Conservation (phyloP, 2,888 invertebrate species). For the Lagria hirta region DNA sequence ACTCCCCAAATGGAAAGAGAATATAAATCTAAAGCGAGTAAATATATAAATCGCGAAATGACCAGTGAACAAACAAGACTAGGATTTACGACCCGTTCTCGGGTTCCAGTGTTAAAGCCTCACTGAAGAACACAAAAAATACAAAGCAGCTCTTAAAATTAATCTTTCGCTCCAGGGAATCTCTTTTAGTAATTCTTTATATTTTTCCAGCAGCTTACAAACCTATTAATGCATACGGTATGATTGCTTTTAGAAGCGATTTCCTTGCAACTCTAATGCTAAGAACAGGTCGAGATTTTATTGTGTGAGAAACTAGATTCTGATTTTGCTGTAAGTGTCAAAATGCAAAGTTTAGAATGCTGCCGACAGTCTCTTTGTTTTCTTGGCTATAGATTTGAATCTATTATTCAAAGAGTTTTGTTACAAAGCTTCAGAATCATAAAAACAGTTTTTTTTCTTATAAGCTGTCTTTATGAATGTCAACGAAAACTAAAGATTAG, state of each 20-base stretch:
- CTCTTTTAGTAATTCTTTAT: slow-evolving; percentile 30
- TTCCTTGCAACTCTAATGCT: slow-evolving; percentile 11
- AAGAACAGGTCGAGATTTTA: slow-evolving; percentile 9
- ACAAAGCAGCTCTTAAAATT: slow-evolving; percentile 38
- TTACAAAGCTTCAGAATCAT: no score
- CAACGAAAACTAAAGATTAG: no score
- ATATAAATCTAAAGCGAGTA: slow-evolving; percentile 40
- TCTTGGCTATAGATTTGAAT: no score
- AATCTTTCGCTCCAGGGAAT: slow-evolving; percentile 37
- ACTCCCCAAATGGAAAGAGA: slow-evolving; percentile 38
- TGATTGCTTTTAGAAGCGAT: slow-evolving; percentile 14
- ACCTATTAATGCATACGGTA: slow-evolving; percentile 32
- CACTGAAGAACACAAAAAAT: slow-evolving; percentile 32
- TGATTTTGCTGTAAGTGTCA: no score
- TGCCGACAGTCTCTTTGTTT: no score
- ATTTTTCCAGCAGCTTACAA: slow-evolving; percentile 24
- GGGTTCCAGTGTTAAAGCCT: slow-evolving; percentile 33
- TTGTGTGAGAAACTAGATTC: no score
- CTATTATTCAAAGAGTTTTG: no score
- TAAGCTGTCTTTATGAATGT: no score
- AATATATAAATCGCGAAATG: slow-evolving; percentile 48
- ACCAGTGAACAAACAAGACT: slow-evolving; percentile 45
- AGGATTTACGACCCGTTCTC: slow-evolving; percentile 38
- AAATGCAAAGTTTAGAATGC: no score
- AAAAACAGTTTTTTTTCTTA: no score